Evolutionary conservation across 2,113 vertebrate genomes (phyloP).

Genomic region (Thryonomys swinderianus): DNA sequence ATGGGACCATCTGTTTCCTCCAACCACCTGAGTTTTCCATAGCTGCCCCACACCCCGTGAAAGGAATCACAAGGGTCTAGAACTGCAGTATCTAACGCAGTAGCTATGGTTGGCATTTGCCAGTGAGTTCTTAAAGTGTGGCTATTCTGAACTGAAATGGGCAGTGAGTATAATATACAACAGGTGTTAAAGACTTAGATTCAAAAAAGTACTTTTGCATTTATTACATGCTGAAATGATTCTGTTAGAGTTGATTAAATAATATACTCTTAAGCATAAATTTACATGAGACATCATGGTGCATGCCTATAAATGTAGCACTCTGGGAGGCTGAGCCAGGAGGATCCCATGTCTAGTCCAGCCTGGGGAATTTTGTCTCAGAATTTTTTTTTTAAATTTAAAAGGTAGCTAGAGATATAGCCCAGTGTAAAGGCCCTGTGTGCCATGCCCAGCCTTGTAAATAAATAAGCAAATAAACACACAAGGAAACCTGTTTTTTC

Average conservation of each 20-base stretch:
- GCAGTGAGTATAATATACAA: background rate
- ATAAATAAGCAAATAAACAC: background rate
- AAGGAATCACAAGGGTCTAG: background rate
- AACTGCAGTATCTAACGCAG: background rate
- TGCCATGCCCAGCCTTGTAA: background rate
- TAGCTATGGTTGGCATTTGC: background rate
- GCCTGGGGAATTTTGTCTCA: background rate
- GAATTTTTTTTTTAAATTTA: no score
- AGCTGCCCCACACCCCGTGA: background rate
- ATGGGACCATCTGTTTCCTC: background rate
- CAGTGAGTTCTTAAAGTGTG: background rate
- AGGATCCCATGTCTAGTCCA: background rate
- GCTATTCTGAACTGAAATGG: background rate
- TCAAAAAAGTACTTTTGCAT: background rate
- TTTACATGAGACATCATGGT: no score
- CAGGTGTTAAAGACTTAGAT: constrained; percentile 29
- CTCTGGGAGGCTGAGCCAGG: background rate
- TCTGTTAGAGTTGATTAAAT: background rate
- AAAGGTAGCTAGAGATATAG: background rate
- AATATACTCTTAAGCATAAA: background rate
- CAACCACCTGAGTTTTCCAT: background rate
- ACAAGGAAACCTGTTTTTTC: background rate
- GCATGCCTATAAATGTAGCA: background rate
- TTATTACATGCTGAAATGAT: constrained; percentile 2
- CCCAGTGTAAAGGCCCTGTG: background rate